A percentile compares a stretch with the other conserved stretches of the same genome.
Conservation (phyloP, 1,140 invertebrate species). For the Drepana arcuata region DNA sequence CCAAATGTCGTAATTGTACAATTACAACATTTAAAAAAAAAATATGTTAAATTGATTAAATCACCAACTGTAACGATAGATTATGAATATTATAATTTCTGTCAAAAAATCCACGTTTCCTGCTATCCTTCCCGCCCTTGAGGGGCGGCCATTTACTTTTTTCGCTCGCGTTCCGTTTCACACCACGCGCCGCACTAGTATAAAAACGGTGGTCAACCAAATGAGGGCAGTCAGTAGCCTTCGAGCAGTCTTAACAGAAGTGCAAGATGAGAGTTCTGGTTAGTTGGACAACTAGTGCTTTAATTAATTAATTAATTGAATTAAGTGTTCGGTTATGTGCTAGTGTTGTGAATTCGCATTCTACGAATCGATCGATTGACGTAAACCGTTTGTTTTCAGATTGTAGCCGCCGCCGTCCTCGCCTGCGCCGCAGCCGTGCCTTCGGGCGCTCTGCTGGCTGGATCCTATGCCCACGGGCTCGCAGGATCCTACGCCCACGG, state of each 20-base stretch:
- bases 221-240: slow-evolving; percentile 66
- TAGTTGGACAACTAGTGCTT: slow-evolving; percentile 22
- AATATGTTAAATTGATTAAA: no score
- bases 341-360: background rate
- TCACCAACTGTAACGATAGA: no score
- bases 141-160: slow-evolving; percentile 62
- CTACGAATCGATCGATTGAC: background rate
- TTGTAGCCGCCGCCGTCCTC: slow-evolving; percentile 60
- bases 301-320: background rate
- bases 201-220: slow-evolving; percentile 51
- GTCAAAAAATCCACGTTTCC: slow-evolving; percentile 38
- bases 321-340: background rate
- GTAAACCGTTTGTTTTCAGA: slow-evolving; percentile 26
- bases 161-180: slow-evolving; percentile 53
- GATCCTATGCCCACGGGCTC: slow-evolving; percentile 36
- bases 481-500: slow-evolving; percentile 20
- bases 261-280: slow-evolving; percentile 70
- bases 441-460: slow-evolving; percentile 47
- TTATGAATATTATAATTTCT: slow-evolving; percentile 23
- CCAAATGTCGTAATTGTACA: no score
- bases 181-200: slow-evolving; percentile 41
- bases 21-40: no score
- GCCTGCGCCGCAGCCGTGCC: slow-evolving; percentile 59
- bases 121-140: slow-evolving; percentile 64
- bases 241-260: slow-evolving; percentile 67